These are phyloP conservation scores for Trididemnum clinides DNA, from an alignment of 23 tunicate genomes.

Conservation along the genomic window DNA sequence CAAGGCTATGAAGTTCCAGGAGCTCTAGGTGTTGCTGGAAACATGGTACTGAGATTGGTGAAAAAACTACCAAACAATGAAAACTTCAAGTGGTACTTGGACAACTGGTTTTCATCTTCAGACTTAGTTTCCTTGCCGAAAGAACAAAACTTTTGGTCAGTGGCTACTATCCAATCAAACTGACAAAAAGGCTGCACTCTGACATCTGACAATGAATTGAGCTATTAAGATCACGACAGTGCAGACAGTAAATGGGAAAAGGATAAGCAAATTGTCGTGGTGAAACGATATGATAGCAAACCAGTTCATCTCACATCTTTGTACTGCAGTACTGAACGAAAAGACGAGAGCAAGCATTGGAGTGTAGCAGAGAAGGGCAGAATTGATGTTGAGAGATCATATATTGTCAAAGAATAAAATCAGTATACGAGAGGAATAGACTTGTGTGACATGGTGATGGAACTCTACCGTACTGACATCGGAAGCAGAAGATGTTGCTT, in stretches of 20 bases:
- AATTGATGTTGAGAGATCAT: constrained; percentile 16
- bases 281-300: not conserved
- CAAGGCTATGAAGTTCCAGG: constrained; percentile 32
- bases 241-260: not conserved
- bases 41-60: constrained; percentile 15
- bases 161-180: too few relatives aligned
- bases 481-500: constrained; percentile 22
- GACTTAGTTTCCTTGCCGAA: too few relatives aligned
- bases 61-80: constrained; percentile 3
- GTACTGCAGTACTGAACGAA: constrained; percentile 6
- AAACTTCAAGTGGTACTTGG: constrained; percentile 7
- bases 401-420: constrained; percentile 21
- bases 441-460: constrained; percentile 30
- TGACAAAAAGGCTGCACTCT: too few relatives aligned
- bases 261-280: not conserved
- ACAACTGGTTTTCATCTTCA: constrained; percentile 19
- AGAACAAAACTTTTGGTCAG: too few relatives aligned
- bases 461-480: constrained; percentile 27
- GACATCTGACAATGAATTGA: not conserved
- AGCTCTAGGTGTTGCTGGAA: constrained; percentile 13
- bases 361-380: not conserved
- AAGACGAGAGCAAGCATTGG: constrained; percentile 19
- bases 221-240: too few relatives aligned
- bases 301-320: not conserved
- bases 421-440: constrained; percentile 26